Percentiles rank a stretch among this genome's conserved stretches.
Conservation (phyloP, 2,797 vertebrate genomes). For the Acanthurus lineatus region DNA sequence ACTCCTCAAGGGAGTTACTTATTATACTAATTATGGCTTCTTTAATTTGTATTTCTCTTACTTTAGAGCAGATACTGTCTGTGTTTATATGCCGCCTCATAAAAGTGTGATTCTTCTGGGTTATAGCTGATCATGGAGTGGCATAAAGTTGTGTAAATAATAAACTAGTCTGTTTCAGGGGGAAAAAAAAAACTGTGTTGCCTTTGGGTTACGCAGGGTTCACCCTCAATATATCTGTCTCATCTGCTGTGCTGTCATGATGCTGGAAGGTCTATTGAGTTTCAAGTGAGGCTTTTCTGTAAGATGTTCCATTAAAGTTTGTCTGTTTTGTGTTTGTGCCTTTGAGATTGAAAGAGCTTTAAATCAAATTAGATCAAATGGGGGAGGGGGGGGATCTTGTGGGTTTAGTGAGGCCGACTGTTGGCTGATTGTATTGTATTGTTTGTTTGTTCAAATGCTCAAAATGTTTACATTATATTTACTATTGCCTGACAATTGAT, state of each 20-base stretch:
- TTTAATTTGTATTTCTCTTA: constrained; percentile 46
- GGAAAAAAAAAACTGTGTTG: not conserved
- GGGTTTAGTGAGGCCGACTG: not conserved
- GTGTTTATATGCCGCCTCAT: constrained; percentile 28
- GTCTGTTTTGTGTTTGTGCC: constrained; percentile 3
- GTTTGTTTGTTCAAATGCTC: not conserved
- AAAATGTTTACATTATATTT: not conserved
- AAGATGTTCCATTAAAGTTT: constrained; percentile 9
- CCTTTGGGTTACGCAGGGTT: not conserved
- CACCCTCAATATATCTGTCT: not conserved
- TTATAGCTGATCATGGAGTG: constrained; percentile 15
- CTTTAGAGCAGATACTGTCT: constrained; percentile 12
- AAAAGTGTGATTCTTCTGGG: constrained; percentile 10
- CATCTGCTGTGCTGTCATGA: not conserved
- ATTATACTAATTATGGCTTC: constrained; percentile 60
- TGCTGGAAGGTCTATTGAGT: not conserved
- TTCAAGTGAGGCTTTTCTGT: constrained; percentile 1
- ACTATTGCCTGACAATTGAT: too few relatives aligned
- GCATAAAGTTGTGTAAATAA: constrained; percentile 7
- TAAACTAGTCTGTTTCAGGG: not conserved
- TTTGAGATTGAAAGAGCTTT: constrained; percentile 6
- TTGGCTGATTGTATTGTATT: not conserved
- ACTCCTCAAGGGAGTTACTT: constrained; percentile 54
- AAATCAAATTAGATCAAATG: too few relatives aligned
- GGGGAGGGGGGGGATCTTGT: too few relatives aligned